Base-by-base conservation (phyloP, 2,888 invertebrate genomes). In the Lasius fuliginosus region DNA sequence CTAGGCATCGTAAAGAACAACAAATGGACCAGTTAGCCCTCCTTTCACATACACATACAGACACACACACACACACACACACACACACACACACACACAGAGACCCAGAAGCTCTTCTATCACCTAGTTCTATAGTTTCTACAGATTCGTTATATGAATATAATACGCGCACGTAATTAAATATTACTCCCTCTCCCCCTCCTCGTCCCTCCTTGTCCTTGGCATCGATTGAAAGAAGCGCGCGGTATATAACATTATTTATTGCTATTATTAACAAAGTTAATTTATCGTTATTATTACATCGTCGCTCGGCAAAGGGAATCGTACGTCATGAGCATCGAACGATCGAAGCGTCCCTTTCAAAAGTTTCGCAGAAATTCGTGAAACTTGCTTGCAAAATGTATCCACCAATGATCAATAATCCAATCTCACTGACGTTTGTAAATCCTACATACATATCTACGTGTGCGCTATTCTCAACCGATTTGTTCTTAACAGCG, bases 61-160 rank as follows among this genome's bases (percentile, higher is more conserved):
- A 58, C 12, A 42, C 36, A 30, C 60, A 77, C 56, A 49, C 69
- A 73, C 58, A 18, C 3, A 36, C 33, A 36, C 5, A 36, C 36
- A 36, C 0, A 6, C 0, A 36, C 0, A 36, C 36, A 33, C 3
- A 33, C 2, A 33, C 30, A 36, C 36, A 4, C 36, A 36, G 23
- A 23, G 23, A 23, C 23, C 40, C 46, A 71, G 73, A 83, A 82
- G 53, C 67, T 65, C 83, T 85, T 87, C 85, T 85, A 82, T 89
- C 90, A 77, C 82, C 89, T 86, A 90, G 86, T 90, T 90, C 40
- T 76, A 53, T 40, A 76, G 53, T 76, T 77, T 89, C 88, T 89
- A 90, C 83, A 82, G 71, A 77, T 77, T 87, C 82, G 81, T 89
- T 90, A 84, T n/a, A 53, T 75, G 75, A 83, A 83, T 77, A 64